Evolutionary conservation across 2,888 invertebrate genomes (phyloP).

Genomic region (Sarcophaga subvicina): DNA sequence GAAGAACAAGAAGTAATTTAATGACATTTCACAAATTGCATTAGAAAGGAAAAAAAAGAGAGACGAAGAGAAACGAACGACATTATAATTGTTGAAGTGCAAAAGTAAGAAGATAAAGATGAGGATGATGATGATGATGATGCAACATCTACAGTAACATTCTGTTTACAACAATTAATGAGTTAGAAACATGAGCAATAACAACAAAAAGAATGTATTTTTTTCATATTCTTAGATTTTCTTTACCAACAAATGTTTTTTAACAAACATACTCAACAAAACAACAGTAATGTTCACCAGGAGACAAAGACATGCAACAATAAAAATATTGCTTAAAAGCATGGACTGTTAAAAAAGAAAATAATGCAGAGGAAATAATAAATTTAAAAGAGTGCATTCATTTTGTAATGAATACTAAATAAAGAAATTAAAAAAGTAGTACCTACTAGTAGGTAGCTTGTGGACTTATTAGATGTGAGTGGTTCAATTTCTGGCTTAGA

Average conservation of each 20-base stretch:
- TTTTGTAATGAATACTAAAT: background rate
- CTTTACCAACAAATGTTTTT: background rate
- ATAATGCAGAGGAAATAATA: background rate
- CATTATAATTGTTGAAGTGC: background rate
- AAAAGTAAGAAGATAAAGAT: no score
- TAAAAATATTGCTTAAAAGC: background rate
- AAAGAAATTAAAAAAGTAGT: no score
- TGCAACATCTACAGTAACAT: background rate
- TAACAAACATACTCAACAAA: no score
- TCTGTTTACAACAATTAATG: background rate
- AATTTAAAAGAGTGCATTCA: background rate
- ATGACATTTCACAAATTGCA: constrained; percentile 68
- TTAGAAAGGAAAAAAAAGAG: constrained; percentile 18
- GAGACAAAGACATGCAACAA: background rate
- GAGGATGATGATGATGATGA: background rate
- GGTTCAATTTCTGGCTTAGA: no score
- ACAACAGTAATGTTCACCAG: background rate
- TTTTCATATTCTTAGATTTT: background rate
- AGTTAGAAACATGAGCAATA: background rate
- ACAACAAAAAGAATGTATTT: background rate
- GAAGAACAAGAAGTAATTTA: constrained; percentile 34
- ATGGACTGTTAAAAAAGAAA: background rate
- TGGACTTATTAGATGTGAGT: no score
- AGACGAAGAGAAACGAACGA: background rate
- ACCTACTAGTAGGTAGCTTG: no score